These are phyloP conservation scores for Calliscelio sp. DNA, from an alignment of 2,888 invertebrate genomes.

Conservation along the genomic window DNA sequence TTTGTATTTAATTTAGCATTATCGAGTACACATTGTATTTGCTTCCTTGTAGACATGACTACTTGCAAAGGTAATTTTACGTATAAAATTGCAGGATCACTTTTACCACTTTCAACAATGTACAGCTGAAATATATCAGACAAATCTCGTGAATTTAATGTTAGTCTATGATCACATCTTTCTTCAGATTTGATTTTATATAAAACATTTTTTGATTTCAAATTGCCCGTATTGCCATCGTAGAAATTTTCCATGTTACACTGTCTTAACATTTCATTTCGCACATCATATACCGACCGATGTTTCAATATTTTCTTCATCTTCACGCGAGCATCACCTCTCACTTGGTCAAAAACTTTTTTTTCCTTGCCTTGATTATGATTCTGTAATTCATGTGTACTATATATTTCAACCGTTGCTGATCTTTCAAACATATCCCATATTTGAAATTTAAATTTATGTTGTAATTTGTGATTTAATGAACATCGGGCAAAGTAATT, in stretches of 20 bases:
- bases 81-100: slow-evolving; percentile 16
- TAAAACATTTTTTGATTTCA: background rate
- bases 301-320: slow-evolving; percentile 16
- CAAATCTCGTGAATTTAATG: slow-evolving; percentile 12
- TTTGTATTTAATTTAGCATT: background rate
- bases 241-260: slow-evolving; percentile 7
- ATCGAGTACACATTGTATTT: slow-evolving; percentile 6
- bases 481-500: background rate
- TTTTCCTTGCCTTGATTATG: background rate
- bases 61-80: slow-evolving; percentile 16
- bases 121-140: background rate
- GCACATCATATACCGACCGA: background rate
- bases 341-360: slow-evolving; percentile 10
- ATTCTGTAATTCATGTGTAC: background rate
- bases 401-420: background rate
- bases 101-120: slow-evolving; percentile 2
- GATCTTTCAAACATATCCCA: slow-evolving; percentile 2
- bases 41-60: slow-evolving; percentile 30
- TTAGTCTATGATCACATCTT: background rate
- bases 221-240: slow-evolving; percentile 33
- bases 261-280: slow-evolving; percentile 1
- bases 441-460: slow-evolving; percentile 22
- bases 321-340: slow-evolving; percentile 22
- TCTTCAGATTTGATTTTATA: slow-evolving; percentile 52
- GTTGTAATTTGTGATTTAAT: background rate